These are phyloP conservation scores for Coregonus ussuriensis DNA, from an alignment of 2,797 vertebrate genomes.

Conservation along the genomic window DNA sequence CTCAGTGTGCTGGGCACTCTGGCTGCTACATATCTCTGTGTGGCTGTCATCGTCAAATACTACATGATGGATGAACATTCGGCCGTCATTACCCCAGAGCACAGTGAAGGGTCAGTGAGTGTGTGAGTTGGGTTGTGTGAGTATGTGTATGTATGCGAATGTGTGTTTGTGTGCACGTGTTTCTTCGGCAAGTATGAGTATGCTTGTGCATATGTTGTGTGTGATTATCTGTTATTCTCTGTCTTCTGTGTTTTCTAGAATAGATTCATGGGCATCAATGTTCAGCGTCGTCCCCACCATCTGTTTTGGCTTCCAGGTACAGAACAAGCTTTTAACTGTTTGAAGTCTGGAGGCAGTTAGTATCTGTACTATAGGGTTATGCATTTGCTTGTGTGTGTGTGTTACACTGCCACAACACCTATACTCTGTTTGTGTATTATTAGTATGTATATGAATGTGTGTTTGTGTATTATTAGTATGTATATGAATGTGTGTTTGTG, in stretches of 20 bases:
- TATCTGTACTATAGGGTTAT: conserved; percentile 26
- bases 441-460: conserved; percentile 41
- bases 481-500: conserved; percentile 36
- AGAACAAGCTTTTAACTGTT: conserved; percentile 9
- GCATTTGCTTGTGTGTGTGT: conserved; percentile 75
- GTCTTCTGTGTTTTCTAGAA: conserved; percentile 64
- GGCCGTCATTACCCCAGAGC: conserved; percentile 39
- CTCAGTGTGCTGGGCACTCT: conserved; percentile 89
- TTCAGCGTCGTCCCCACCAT: conserved; percentile 94
- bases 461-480: too few species aligned
- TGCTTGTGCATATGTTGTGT: neutral
- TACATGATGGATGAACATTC: conserved; percentile 73
- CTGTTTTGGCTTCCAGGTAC: conserved; percentile 98
- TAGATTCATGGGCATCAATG: conserved; percentile 83
- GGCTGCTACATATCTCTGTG: conserved; percentile 89
- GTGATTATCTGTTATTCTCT: conserved; percentile 14
- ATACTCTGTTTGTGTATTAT: neutral
- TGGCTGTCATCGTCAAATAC: conserved; percentile 85
- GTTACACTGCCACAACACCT: neutral
- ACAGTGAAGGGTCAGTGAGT: conserved; percentile 76
- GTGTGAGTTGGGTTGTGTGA: neutral
- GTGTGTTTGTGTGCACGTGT: neutral
- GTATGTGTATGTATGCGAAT: neutral
- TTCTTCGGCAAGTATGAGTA: neutral
- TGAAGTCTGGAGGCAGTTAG: neutral